Conservation (phyloP, 2,113 vertebrate species). For the Aramus guarauna region DNA sequence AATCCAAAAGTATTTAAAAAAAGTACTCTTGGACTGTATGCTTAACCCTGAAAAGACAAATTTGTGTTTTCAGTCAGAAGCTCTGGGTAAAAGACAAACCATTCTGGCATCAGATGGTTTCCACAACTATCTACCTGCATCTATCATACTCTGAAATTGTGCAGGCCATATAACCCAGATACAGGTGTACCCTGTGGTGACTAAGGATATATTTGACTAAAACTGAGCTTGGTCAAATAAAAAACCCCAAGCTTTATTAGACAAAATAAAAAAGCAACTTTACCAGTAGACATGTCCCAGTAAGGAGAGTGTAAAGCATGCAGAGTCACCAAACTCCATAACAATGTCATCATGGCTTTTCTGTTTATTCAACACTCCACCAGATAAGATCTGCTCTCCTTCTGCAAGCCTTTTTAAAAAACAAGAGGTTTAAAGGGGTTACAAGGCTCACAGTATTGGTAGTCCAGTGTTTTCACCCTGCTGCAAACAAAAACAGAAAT, state of each 20-base stretch:
- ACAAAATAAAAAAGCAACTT: not conserved
- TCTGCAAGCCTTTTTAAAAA: conserved; percentile 88
- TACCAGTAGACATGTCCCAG: conserved; percentile 99
- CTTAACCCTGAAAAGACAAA: not conserved
- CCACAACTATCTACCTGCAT: not conserved
- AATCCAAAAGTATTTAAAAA: not conserved
- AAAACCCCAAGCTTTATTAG: not conserved
- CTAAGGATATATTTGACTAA: not conserved
- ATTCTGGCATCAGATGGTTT: not conserved
- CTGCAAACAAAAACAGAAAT: conserved; percentile 58
- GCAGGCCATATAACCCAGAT: not conserved
- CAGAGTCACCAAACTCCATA: conserved; percentile 96
- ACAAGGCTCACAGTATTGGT: conserved; percentile 58
- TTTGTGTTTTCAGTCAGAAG: not conserved
- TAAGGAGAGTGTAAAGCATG: conserved; percentile 93
- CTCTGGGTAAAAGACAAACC: not conserved
- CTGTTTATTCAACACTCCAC: conserved; percentile 96
- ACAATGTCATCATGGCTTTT: conserved; percentile 98
- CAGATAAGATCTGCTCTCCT: conserved; percentile 96
- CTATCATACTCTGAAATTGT: fast-evolving
- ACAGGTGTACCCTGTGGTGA: not conserved
- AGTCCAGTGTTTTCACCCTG: conserved; percentile 46
- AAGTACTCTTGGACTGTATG: not conserved
- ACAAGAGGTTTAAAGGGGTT: conserved; percentile 59
- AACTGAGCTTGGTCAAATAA: not conserved